phyloP scores from a whole-genome alignment of 2,797 vertebrate genomes.

The Kryptolebias ocellatus region DNA sequence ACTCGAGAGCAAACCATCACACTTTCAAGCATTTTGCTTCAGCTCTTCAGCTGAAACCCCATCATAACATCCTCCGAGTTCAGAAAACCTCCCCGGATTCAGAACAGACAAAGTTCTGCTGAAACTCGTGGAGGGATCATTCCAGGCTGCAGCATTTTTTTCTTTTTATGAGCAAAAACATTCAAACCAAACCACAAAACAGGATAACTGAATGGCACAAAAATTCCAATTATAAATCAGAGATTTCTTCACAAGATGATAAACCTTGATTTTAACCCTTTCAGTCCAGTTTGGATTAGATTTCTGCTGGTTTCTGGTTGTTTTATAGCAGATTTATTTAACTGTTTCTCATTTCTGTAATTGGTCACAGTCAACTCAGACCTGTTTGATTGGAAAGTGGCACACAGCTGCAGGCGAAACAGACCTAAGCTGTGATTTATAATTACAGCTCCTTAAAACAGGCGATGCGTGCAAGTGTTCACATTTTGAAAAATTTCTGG shows the following conservation, averaged over 20 bases:
- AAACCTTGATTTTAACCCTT: neutral
- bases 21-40: too few relatives aligned
- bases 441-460: conserved; percentile 28
- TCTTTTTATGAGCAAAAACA: too few relatives aligned
- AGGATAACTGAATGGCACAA: too few relatives aligned
- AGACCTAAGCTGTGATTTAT: conserved; percentile 24
- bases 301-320: conserved; percentile 15
- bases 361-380: conserved; percentile 62
- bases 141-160: too few relatives aligned
- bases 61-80: too few relatives aligned
- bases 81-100: too few relatives aligned
- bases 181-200: too few relatives aligned
- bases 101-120: too few relatives aligned
- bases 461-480: conserved; percentile 29
- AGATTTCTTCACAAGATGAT: neutral
- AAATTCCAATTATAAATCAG: too few relatives aligned
- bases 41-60: too few relatives aligned
- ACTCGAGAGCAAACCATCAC: too few relatives aligned
- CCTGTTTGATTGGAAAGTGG: conserved; percentile 40
- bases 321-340: conserved; percentile 36
- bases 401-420: conserved; percentile 22
- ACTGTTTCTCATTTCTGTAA: conserved; percentile 44
- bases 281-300: neutral
- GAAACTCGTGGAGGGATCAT: too few relatives aligned
- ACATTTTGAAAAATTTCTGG: conserved; percentile 20